Evolutionary conservation across 2,888 invertebrate genomes (phyloP).

Genomic region (Pseudeuparius sepicola): DNA sequence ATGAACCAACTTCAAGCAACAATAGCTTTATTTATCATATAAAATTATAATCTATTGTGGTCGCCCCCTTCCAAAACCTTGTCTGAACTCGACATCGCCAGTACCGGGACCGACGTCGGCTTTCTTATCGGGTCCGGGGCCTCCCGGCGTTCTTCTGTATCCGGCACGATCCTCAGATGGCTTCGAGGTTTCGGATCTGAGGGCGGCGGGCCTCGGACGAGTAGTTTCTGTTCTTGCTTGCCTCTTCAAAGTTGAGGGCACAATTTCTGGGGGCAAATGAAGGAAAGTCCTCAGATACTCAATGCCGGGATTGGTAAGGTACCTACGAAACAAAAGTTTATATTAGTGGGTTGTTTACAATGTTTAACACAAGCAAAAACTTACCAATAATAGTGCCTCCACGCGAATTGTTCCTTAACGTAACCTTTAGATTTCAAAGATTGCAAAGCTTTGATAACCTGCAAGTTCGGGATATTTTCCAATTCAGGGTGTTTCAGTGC

Average conservation of each 20-base stretch:
- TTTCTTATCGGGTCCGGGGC: constrained; percentile 72
- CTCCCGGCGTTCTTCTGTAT: constrained; percentile 68
- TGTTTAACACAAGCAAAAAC: constrained; percentile 20
- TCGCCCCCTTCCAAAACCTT: constrained; percentile 70
- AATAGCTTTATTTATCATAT: background rate
- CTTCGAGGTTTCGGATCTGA: constrained; percentile 57
- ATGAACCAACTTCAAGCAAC: background rate
- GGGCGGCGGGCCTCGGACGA: constrained; percentile 62
- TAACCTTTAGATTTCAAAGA: constrained; percentile 92
- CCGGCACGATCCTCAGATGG: constrained; percentile 74
- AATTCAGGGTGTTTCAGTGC: constrained; percentile 96
- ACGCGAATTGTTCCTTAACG: constrained; percentile 99
- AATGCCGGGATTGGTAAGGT: constrained; percentile 96
- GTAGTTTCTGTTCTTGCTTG: constrained; percentile 79
- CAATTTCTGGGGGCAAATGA: constrained; percentile 96
- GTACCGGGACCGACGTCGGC: constrained; percentile 95
- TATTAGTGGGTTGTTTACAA: constrained; percentile 1
- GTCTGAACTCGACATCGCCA: constrained; percentile 80
- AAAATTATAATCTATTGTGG: constrained; percentile 40
- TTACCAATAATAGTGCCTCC: constrained; percentile 98
- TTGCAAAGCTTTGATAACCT: constrained; percentile 97
- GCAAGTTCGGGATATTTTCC: constrained; percentile 89
- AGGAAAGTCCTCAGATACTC: constrained; percentile 91
- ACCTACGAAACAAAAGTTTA: constrained; percentile 42
- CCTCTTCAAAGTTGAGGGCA: constrained; percentile 93